phyloP scores from a whole-genome alignment of 2,113 vertebrate genomes.

The Gila orcuttii region DNA sequence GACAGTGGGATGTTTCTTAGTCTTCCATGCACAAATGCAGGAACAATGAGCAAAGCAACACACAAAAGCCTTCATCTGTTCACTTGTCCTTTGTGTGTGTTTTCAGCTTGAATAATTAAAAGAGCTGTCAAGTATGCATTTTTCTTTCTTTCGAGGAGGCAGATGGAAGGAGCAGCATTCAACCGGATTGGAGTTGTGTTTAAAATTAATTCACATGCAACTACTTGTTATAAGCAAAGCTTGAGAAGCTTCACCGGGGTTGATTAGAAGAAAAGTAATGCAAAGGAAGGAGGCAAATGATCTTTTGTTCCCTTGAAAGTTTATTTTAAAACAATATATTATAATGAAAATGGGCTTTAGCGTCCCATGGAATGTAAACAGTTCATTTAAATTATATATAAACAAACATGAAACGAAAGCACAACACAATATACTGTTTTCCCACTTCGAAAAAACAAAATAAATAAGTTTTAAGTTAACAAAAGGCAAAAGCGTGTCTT shows the following conservation, averaged over 20 bases:
- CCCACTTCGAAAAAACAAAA: slow-evolving; percentile 70
- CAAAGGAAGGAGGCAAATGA: background rate
- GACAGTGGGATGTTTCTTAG: slow-evolving; percentile 58
- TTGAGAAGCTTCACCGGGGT: background rate
- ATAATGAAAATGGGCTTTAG: slow-evolving; percentile 71
- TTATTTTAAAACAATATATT: slow-evolving; percentile 82
- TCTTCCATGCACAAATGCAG: slow-evolving; percentile 43
- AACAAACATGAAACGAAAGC: slow-evolving; percentile 62
- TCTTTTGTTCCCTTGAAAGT: slow-evolving; percentile 59
- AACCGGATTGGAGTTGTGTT: slow-evolving; percentile 5
- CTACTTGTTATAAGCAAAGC: background rate
- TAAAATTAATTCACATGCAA: slow-evolving; percentile 21
- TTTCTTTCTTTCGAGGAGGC: slow-evolving; percentile 27
- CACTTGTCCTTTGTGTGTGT: slow-evolving; percentile 61
- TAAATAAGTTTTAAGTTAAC: slow-evolving; percentile 82
- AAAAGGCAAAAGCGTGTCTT: slow-evolving; percentile 65
- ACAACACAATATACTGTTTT: slow-evolving; percentile 68
- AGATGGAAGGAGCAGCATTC: slow-evolving; percentile 22
- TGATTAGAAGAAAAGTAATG: no score
- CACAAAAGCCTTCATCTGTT: slow-evolving; percentile 70
- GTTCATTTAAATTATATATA: slow-evolving; percentile 76
- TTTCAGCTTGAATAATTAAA: slow-evolving; percentile 45
- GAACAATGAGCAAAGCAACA: slow-evolving; percentile 56
- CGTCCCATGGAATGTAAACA: slow-evolving; percentile 75
- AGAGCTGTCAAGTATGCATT: slow-evolving; percentile 43